Base-by-base conservation (phyloP, 2,888 invertebrate species). In the Pharmacophagus antenor region DNA sequence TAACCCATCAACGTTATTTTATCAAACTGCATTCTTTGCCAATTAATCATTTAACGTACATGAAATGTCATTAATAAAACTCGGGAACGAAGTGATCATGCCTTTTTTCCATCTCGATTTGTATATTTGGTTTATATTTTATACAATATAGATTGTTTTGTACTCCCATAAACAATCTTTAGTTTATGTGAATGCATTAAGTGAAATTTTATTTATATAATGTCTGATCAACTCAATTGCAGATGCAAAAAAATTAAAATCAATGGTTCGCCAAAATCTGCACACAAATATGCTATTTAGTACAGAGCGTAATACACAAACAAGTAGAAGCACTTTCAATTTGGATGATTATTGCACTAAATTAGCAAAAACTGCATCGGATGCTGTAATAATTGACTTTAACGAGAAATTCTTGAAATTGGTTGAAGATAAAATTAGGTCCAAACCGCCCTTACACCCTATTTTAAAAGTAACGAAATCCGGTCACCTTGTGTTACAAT, bases 101-200 rank as follows among this genome's bases (percentile, higher is more conserved):
- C n/a, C n/a, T n/a, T n/a, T n/a, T n/a, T n/a, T n/a, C n/a, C n/a
- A n/a, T n/a, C n/a, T n/a, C n/a, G n/a, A n/a, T n/a, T n/a, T n/a
- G n/a, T n/a, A n/a, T n/a, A n/a, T n/a, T 27, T 27, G 7, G 7
- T 25, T 6, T 27, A 27, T 27, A 27, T 10, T n/a, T 37, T 37
- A 5, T 15, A 37, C 2, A 3, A 15, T n/a, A 37, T 5, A 37
- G 37, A 20, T 20, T 44, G 70, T 76, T 76, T 82, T 85, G 84
- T 85, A 81, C 85, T 88, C 83, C 85, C 87, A 85, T 81, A 53
- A 54, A 23, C 21, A 15, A 17, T 20, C 27, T 46, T 47, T 56
- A 5, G 18, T n/a, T n/a, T 44, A 10, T 18, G n/a, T 44, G 5
- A 18, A n/a, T 44, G 5, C 7, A 44, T 5, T 44, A n/a, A 5